These are phyloP conservation scores for Nyctalus aviator DNA, from an alignment of 2,797 vertebrate genomes.

Conservation along the genomic window DNA sequence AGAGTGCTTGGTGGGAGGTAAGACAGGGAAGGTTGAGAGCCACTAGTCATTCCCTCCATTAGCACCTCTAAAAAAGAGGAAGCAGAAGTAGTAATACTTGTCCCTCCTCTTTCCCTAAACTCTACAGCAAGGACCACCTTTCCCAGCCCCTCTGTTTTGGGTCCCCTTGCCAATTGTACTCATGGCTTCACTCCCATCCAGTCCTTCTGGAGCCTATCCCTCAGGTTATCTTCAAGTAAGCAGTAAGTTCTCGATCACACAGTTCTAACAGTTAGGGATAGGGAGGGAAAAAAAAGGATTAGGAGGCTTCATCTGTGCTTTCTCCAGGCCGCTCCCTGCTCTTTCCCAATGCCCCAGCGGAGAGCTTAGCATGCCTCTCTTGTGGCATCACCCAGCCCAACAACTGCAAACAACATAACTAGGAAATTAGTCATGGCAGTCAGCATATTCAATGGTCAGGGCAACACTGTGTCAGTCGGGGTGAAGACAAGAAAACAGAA, in stretches of 20 bases:
- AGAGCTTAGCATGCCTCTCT: background rate
- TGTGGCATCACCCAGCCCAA: background rate
- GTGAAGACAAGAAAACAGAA: conserved; percentile 14
- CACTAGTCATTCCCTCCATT: background rate
- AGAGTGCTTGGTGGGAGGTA: background rate
- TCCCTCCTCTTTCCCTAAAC: background rate
- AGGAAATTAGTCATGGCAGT: background rate
- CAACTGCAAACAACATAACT: background rate
- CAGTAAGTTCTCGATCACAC: background rate
- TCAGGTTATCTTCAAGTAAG: no score
- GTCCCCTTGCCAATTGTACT: background rate
- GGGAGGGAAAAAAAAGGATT: background rate
- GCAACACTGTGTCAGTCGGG: background rate
- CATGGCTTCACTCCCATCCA: background rate
- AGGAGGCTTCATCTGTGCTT: background rate
- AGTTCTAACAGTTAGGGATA: background rate
- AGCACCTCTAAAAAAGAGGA: background rate
- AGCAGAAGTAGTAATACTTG: background rate
- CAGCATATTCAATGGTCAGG: background rate
- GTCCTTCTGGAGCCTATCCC: background rate
- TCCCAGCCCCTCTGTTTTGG: background rate
- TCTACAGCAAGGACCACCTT: background rate
- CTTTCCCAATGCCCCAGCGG: background rate
- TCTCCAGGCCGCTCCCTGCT: background rate
- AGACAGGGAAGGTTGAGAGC: background rate